Percentiles rank a stretch among this genome's conserved stretches.
phyloP scores from a whole-genome alignment of 1,140 invertebrate species.

The Cotesia chilonis region DNA sequence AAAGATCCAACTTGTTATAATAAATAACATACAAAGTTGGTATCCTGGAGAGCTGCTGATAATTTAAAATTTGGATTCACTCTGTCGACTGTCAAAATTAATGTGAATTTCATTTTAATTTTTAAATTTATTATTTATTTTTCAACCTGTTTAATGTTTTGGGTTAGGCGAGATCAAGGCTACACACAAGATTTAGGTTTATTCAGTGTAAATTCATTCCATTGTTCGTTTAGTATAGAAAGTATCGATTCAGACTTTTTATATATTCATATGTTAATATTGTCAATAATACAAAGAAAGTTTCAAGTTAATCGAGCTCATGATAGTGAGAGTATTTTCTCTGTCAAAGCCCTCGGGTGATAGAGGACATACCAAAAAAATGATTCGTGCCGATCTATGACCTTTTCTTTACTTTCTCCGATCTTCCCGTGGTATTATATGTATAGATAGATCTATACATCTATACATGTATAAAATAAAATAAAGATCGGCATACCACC shows the following conservation, averaged over 20 bases:
- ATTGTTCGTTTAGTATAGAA: too few species aligned
- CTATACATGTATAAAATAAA: neutral
- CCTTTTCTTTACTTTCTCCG: constrained; percentile 60
- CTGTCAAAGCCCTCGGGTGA: neutral
- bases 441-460: neutral
- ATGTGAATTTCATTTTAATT: too few species aligned
- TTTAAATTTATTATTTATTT: too few species aligned
- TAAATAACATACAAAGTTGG: too few species aligned
- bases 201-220: neutral
- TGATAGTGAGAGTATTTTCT: constrained; percentile 21
- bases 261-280: too few species aligned
- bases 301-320: constrained; percentile 9
- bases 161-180: constrained; percentile 3
- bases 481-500: neutral
- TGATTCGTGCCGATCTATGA: constrained; percentile 55
- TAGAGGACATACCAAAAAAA: constrained; percentile 46
- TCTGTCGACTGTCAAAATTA: too few species aligned
- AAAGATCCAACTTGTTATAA: too few species aligned
- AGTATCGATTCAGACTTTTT: too few species aligned
- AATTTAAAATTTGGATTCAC: too few species aligned
- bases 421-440: constrained; percentile 21
- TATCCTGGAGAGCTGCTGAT: too few species aligned
- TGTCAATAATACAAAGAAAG: neutral
- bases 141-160: neutral
- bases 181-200: neutral